A percentile compares a stretch with the other conserved stretches of the same genome.
Conservation (phyloP, 2,113 vertebrate species). For the Nothocercus nigrocapillus region DNA sequence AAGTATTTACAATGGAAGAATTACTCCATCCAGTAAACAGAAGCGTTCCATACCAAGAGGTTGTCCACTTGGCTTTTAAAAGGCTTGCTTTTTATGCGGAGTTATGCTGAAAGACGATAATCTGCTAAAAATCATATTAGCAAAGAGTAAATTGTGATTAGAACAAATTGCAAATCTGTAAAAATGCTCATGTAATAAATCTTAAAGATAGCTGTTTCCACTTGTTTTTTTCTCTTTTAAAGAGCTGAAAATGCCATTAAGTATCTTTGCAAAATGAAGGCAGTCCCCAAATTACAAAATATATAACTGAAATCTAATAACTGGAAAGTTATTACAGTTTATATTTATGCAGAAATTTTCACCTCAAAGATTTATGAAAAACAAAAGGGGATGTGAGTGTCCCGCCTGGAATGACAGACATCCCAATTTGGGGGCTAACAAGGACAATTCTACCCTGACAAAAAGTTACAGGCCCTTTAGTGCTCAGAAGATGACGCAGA, state of each 20-base stretch:
- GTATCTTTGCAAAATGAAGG: background rate
- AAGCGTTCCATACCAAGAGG: background rate
- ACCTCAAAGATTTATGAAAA: background rate
- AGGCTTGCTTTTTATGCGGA: background rate
- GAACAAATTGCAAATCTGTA: background rate
- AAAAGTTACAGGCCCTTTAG: background rate
- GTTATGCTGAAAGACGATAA: background rate
- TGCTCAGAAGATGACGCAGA: background rate
- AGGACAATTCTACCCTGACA: background rate
- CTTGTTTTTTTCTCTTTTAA: background rate
- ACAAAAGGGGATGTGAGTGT: background rate
- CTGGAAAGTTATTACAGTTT: background rate
- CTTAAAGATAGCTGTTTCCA: background rate
- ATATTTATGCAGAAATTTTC: background rate
- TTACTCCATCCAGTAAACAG: background rate
- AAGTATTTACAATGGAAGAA: conserved; percentile 42
- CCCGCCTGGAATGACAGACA: background rate
- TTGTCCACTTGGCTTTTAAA: background rate
- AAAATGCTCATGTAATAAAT: background rate
- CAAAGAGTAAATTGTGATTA: background rate
- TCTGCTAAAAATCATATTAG: background rate
- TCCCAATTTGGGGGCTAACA: background rate
- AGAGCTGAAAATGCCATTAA: background rate
- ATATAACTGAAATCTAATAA: background rate
- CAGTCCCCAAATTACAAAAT: background rate